Base-by-base conservation (phyloP, 2,888 invertebrate species). In the Myopa tessellatipennis region DNA sequence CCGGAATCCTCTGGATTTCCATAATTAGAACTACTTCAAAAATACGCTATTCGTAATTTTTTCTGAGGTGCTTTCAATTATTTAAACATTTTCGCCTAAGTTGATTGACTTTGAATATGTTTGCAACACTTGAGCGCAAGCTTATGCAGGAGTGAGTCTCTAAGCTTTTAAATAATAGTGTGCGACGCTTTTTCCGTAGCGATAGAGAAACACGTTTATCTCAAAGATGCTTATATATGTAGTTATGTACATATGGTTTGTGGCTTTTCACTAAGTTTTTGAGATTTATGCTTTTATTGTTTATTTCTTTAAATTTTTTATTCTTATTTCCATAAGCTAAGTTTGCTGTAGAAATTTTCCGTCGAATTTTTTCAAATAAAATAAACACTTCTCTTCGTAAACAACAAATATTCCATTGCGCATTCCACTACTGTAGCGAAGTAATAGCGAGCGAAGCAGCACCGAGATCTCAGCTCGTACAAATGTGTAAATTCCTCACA, bases 401-500 rank as follows among this genome's bases (percentile, higher is more conserved):
- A 77, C 40, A 65, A 77, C 40, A 67, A 77, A 73, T 18, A 67
- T 55, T 26, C 10, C 50, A 14, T 14, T 10, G 73, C 77, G 61
- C 71, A 72, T 74, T 36, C 72, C 67, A 63, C 69, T 26, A 63
- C 69, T 26, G 26, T 26, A 26, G 26, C 26, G 26, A 26, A 26
- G 26, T 26, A n/a, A 5, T n/a, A 10, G 52, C 52, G 4, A 36
- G 8, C 10, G n/a, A 38, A n/a, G 34, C 34, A 34, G 16, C 26
- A 58, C 40, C 50, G 18, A 68, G 52, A 61, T 34, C 55, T 55
- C 40, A 58, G 74, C 78, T 74, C 74, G 74, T 71, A 78, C 72
- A 72, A 72, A 45, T 60, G 65, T 26, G 14, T 4, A 34, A 14
- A 76, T n/a, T 58, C 75, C 69, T 60, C 67, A 75, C 67, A 69